These are phyloP conservation scores for Onychomys arenicola DNA, from an alignment of 2,797 vertebrate species.

Conservation along the genomic window DNA sequence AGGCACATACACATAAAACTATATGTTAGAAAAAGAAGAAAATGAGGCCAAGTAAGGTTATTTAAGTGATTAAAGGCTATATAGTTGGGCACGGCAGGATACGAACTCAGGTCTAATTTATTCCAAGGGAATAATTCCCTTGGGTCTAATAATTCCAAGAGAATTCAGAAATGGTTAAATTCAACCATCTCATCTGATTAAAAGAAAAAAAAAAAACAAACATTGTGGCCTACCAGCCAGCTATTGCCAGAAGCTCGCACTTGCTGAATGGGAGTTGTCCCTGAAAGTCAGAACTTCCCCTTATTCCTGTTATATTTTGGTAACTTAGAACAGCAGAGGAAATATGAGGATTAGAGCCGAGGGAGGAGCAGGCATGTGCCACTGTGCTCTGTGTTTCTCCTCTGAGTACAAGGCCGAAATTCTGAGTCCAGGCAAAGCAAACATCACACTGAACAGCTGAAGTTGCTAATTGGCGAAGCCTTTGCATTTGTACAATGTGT, in stretches of 20 bases:
- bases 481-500: conserved; percentile 15
- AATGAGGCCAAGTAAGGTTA: background rate
- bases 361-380: background rate
- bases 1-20: background rate
- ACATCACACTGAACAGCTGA: background rate
- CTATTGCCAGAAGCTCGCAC: background rate
- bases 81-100: background rate
- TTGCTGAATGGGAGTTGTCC: conserved; percentile 30
- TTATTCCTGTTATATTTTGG: background rate
- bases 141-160: background rate
- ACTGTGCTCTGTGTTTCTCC: background rate
- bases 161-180: conserved; percentile 48
- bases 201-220: conserved; percentile 9
- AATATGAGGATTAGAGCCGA: background rate
- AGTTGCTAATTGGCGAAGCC: conserved; percentile 49
- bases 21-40: background rate
- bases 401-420: background rate
- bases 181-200: conserved; percentile 18
- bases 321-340: conserved; percentile 39
- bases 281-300: background rate
- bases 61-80: conserved; percentile 26
- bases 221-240: background rate
- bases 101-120: background rate
- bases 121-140: background rate
- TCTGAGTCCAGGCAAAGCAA: background rate